phyloP scores from a whole-genome alignment of 2,113 vertebrate species.

The Charina bottae region DNA sequence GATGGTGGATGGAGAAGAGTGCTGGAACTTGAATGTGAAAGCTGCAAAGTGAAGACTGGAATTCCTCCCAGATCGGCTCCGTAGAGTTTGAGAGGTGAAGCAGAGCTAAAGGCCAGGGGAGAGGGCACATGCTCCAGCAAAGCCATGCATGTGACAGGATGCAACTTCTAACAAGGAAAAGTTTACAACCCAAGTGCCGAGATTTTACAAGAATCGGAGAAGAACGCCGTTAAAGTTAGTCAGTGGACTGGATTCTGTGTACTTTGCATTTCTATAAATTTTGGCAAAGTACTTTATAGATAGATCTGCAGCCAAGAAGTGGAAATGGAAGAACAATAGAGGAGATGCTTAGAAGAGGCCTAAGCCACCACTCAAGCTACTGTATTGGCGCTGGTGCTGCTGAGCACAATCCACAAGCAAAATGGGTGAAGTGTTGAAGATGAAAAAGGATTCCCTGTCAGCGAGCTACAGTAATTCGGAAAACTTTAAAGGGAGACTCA shows the following conservation, averaged over 20 bases:
- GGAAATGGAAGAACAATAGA: neutral
- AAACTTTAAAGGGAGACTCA: neutral
- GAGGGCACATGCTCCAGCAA: neutral
- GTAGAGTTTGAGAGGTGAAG: neutral
- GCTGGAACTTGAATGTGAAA: too few species aligned
- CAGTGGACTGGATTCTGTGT: accelerated
- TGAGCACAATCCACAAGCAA: neutral
- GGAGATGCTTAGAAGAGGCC: neutral
- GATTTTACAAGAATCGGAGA: neutral
- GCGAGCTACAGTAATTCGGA: too few species aligned
- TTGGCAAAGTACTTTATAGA: too few species aligned
- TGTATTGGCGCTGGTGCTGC: neutral
- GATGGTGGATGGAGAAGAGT: neutral
- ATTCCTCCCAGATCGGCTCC: neutral
- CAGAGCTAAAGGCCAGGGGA: neutral
- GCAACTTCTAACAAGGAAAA: too few species aligned
- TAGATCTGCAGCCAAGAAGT: neutral
- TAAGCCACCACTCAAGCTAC: neutral
- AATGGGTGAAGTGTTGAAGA: neutral
- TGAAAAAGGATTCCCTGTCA: too few species aligned
- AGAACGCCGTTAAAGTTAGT: neutral
- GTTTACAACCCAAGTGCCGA: too few species aligned
- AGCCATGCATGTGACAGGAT: too few species aligned
- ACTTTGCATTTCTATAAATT: neutral
- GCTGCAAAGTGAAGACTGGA: neutral